Conservation (phyloP, 2,797 vertebrate species). For the Hoplostethus atlanticus region DNA sequence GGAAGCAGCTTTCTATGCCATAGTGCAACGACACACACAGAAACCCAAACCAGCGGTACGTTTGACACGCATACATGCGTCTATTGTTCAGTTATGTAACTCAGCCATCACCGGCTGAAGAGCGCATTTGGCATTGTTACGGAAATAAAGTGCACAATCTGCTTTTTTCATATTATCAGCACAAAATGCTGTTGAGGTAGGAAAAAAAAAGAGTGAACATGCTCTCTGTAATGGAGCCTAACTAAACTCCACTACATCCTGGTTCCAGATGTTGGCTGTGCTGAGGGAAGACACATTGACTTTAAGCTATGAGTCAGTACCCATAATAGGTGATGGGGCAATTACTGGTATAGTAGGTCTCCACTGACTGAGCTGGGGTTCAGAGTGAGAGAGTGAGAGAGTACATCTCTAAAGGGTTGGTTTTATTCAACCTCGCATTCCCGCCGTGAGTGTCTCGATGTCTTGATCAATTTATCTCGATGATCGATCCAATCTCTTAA, state of each 20-base stretch:
- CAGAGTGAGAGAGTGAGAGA: not conserved
- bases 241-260: constrained; percentile 14
- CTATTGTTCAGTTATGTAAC: too few species aligned
- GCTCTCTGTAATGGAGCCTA: not conserved
- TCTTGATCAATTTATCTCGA: too few species aligned
- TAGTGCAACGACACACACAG: too few species aligned
- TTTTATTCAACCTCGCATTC: too few species aligned
- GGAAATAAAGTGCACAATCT: not conserved
- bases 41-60: too few species aligned
- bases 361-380: constrained; percentile 32
- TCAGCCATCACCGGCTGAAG: not conserved
- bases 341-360: constrained; percentile 37
- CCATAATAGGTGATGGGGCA: constrained; percentile 54
- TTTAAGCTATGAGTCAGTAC: constrained; percentile 67
- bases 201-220: not conserved
- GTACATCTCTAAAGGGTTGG: too few species aligned
- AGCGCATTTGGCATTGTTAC: not conserved
- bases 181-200: not conserved
- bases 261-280: constrained; percentile 50
- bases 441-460: not conserved
- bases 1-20: too few species aligned
- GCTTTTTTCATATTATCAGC: constrained; percentile 1
- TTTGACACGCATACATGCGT: too few species aligned
- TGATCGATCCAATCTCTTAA: constrained; percentile 4
- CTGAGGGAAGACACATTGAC: constrained; percentile 47